Percentiles rank a stretch among this genome's conserved stretches.
Evolutionary conservation across 2,888 invertebrate species (phyloP).

Genomic region (Dicranocentrus wangi): DNA sequence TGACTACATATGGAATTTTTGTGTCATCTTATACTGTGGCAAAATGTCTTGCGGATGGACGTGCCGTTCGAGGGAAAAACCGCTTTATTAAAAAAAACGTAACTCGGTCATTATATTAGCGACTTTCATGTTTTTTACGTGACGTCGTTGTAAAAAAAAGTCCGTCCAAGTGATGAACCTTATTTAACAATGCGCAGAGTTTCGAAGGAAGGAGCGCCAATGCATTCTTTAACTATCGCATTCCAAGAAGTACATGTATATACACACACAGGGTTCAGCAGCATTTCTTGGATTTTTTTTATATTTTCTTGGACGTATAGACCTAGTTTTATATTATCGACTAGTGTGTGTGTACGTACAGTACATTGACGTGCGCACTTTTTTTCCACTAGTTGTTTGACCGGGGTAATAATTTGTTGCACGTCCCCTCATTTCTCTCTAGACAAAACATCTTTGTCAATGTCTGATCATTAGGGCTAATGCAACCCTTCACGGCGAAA

Average conservation of each 20-base stretch:
- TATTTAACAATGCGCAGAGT: too few relatives aligned
- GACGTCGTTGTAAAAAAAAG: too few relatives aligned
- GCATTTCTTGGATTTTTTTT: too few relatives aligned
- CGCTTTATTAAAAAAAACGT: conserved; percentile 1
- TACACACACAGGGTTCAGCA: too few relatives aligned
- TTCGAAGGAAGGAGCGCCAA: too few relatives aligned
- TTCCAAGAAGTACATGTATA: too few relatives aligned
- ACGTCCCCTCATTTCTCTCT: conserved; percentile 54
- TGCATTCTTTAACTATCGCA: too few relatives aligned
- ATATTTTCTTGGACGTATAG: too few relatives aligned
- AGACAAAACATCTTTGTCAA: conserved; percentile 62
- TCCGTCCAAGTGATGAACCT: too few relatives aligned
- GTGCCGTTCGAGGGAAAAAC: not conserved
- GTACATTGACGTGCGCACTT: not conserved
- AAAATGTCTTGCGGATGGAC: not conserved
- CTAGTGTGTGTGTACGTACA: not conserved
- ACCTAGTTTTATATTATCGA: too few relatives aligned
- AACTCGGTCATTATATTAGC: not conserved
- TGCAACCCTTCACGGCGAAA: conserved; percentile 55
- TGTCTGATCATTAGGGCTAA: conserved; percentile 61
- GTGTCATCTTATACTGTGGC: not conserved
- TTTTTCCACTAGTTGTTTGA: not conserved
- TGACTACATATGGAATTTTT: not conserved
- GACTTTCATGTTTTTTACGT: not conserved
- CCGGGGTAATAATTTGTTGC: conserved; percentile 52